A percentile compares a stretch with the other conserved stretches of the same genome.
Conservation (phyloP, 2,888 invertebrate genomes). For the Pimpla rufipes region DNA sequence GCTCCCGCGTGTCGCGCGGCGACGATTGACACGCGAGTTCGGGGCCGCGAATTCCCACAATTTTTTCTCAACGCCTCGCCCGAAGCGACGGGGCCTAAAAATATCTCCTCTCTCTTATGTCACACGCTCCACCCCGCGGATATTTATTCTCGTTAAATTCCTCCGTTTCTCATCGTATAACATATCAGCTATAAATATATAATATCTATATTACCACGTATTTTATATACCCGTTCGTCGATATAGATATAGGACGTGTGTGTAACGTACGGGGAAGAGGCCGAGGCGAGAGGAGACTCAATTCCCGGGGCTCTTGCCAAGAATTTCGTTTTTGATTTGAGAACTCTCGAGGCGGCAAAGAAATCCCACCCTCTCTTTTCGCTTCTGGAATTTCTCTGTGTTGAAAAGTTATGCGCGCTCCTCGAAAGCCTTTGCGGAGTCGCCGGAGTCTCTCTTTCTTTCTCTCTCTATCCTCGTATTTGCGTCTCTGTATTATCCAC, state of each 20-base stretch:
- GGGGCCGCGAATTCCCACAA: slow-evolving; percentile 29
- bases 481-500: not conserved
- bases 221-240: slow-evolving; percentile 19
- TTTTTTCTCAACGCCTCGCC: slow-evolving; percentile 31
- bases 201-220: slow-evolving; percentile 21
- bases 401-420: slow-evolving; percentile 62
- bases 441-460: not conserved
- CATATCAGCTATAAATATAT: slow-evolving; percentile 44
- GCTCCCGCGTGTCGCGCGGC: not conserved
- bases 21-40: slow-evolving; percentile 2
- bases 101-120: slow-evolving; percentile 66
- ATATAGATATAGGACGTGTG: slow-evolving; percentile 14
- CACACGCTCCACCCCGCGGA: slow-evolving; percentile 47
- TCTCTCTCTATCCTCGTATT: slow-evolving; percentile 1
- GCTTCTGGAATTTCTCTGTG: slow-evolving; percentile 56
- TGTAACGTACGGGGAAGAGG: too few relatives aligned
- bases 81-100: slow-evolving; percentile 45
- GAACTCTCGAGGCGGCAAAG: slow-evolving; percentile 64
- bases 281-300: slow-evolving; percentile 19
- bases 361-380: slow-evolving; percentile 51
- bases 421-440: slow-evolving; percentile 11
- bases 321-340: slow-evolving; percentile 68
- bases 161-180: slow-evolving; percentile 58
- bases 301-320: slow-evolving; percentile 61
- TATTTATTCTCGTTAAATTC: slow-evolving; percentile 67